phyloP scores from a whole-genome alignment of 2,113 vertebrate species.

The Anguilla rostrata region DNA sequence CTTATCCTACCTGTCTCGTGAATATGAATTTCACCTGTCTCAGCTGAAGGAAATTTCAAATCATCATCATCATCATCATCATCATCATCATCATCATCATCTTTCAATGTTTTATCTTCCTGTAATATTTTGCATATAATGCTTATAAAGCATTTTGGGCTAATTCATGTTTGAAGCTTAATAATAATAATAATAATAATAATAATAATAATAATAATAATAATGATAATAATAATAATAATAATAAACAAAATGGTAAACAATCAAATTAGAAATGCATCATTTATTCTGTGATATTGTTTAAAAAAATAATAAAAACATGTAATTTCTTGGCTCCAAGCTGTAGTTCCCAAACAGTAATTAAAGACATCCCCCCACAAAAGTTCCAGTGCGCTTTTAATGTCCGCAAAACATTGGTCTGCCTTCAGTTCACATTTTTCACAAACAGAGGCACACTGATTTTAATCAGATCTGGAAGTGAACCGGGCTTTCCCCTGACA shows the following conservation, averaged over 20 bases:
- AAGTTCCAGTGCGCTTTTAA: neutral
- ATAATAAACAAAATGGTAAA: neutral
- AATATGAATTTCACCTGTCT: no score
- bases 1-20: no score
- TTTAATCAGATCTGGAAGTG: neutral
- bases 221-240: no score
- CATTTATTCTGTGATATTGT: neutral
- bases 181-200: no score
- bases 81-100: neutral
- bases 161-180: no score
- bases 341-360: neutral
- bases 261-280: neutral
- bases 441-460: neutral
- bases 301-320: neutral
- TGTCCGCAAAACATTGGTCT: neutral
- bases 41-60: no score
- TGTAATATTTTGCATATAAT: no score
- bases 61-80: no score
- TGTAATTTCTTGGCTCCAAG: neutral
- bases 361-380: neutral
- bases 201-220: no score
- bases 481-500: neutral
- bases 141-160: no score
- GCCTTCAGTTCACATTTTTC: neutral
- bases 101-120: neutral